Base-by-base conservation (phyloP, 2,113 vertebrate genomes). In the Columba livia region DNA sequence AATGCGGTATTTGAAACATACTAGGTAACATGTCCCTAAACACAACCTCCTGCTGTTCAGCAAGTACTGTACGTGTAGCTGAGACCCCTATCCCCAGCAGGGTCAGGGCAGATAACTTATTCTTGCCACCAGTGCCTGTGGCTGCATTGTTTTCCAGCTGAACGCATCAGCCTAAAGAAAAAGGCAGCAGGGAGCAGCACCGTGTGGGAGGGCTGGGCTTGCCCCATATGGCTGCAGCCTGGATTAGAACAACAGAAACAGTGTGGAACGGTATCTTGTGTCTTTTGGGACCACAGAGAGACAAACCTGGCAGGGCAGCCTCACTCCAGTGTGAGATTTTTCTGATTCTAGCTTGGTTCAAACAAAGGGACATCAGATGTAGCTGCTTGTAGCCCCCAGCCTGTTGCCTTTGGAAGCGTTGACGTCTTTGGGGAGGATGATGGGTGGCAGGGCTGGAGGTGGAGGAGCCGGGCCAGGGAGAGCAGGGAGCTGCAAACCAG, bases 201-300 rank as follows among this genome's bases (percentile, higher is more conserved):
- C 8, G 56, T 4, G 29, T 48, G 16, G 71, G 86, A 65, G 57
- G 53, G 32, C 81, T 71, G 29, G 54, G 13, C 83, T 61, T 16
- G 26, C 26, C 57, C 42, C 12, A 0, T 71, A 65, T 57, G 66
- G 32, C 74, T 65, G 74, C 58, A 66, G 71, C 40, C 51, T 36
- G n/a, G 11, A 12, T 67, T 38, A 60, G 38, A 82, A 18, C 25
- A 26, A 42, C 6, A 11, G 6, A 11, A 53, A 47, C 9, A 11
- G 12, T 1, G 5, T 50, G 2, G 40, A 75, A 58, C 20, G 2
- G 0, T 34, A 13, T 7, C 18, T 56, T 3, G 5, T 0, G 0
- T 20, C 18, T 78, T 60, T 25, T 17, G 12, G 18, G 36, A 16
- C 54, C 7, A 36, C 31, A n/a, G 51, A 36, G 32, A 31, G 75